phyloP scores from a whole-genome alignment of 2,113 vertebrate species.

The Spermophilus dauricus region DNA sequence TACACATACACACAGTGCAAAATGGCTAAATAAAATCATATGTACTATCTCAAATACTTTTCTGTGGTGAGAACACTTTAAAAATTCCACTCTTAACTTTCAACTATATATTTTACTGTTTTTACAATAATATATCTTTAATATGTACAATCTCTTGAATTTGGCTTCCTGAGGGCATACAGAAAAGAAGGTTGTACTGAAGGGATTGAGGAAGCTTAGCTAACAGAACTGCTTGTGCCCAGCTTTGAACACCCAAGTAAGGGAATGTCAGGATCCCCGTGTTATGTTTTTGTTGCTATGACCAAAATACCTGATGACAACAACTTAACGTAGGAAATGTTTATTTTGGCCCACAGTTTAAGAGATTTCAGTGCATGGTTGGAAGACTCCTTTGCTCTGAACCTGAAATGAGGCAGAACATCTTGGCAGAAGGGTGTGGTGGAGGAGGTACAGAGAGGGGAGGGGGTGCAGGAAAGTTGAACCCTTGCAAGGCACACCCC shows the following conservation, averaged over 20 bases:
- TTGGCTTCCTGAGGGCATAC: not conserved
- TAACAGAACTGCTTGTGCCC: rapidly evolving
- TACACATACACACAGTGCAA: not conserved
- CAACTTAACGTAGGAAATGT: no score
- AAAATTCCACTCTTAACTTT: not conserved
- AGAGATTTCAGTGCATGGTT: no score
- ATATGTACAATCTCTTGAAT: not conserved
- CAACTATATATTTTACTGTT: not conserved
- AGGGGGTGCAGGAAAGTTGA: no score
- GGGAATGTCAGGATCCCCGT: not conserved
- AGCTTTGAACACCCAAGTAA: not conserved
- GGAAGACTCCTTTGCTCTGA: no score
- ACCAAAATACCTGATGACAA: no score
- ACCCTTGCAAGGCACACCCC: no score
- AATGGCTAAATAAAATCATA: not conserved
- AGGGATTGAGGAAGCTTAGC: not conserved
- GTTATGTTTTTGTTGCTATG: no score
- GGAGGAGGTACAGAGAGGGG: no score
- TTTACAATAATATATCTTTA: no score
- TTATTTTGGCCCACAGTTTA: no score
- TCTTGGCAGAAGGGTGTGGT: no score
- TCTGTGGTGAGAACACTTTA: not conserved
- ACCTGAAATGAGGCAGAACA: no score
- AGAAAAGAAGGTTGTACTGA: not conserved
- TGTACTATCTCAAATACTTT: not conserved